Evolutionary conservation across 2,113 vertebrate genomes (phyloP).

Genomic region (Thalassoma bifasciatum): DNA sequence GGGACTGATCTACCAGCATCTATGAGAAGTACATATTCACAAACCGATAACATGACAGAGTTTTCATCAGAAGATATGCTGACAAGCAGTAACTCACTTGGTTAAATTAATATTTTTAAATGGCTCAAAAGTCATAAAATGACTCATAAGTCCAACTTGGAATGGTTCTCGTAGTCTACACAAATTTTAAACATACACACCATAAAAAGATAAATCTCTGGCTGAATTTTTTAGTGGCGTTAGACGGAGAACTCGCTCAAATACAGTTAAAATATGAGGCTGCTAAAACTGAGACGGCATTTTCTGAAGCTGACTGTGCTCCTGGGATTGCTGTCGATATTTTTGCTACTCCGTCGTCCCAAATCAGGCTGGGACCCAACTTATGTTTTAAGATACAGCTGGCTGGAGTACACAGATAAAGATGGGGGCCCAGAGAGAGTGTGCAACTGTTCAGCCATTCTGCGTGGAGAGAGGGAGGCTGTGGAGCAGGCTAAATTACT

Average conservation of each 20-base stretch:
- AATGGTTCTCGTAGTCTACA: background rate
- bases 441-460: conserved; percentile 87
- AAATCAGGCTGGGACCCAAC: background rate
- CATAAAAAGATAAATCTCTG: background rate
- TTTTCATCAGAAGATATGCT: background rate
- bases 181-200: no score
- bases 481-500: conserved; percentile 84
- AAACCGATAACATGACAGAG: background rate
- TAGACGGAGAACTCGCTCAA: background rate
- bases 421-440: conserved; percentile 69
- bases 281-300: accelerated
- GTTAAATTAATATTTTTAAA: no score
- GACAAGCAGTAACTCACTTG: no score
- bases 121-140: no score
- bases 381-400: conserved; percentile 2
- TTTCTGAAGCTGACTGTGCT: conserved; percentile 2
- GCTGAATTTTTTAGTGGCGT: background rate
- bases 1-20: background rate
- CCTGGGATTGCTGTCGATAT: conserved; percentile 35
- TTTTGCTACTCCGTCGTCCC: background rate
- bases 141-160: no score
- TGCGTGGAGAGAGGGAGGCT: conserved; percentile 83
- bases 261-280: conserved; percentile 6
- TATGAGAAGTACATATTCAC: background rate
- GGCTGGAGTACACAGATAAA: conserved; percentile 75